Percentiles rank a stretch among this genome's conserved stretches.
These are phyloP conservation scores for Zoanthus gigantus DNA, from an alignment of 92 coral and sea anemone species.

Conservation along the genomic window DNA sequence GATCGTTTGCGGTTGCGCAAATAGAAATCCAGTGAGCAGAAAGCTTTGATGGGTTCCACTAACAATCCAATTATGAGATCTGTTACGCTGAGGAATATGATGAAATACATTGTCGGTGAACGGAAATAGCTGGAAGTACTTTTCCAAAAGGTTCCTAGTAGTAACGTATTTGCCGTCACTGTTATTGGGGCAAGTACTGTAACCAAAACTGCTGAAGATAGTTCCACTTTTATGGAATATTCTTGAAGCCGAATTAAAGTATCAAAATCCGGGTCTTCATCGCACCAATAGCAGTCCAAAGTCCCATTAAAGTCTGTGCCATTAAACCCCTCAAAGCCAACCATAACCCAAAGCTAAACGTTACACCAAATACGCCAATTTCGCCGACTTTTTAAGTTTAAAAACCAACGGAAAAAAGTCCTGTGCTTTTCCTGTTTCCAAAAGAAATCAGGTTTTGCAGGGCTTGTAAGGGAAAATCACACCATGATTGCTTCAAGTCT, in stretches of 20 bases:
- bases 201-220: slow-evolving; percentile 19
- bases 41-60: slow-evolving; percentile 39
- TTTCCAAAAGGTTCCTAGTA: slow-evolving; percentile 27
- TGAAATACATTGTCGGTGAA: slow-evolving; percentile 36
- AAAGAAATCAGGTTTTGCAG: neutral
- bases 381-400: neutral
- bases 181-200: slow-evolving; percentile 15
- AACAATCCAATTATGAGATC: neutral
- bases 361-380: neutral
- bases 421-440: neutral
- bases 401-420: neutral
- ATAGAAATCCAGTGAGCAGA: slow-evolving; percentile 42
- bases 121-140: slow-evolving; percentile 32
- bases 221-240: slow-evolving; percentile 20
- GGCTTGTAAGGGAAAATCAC: neutral
- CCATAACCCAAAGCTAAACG: neutral
- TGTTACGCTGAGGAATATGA: slow-evolving; percentile 26
- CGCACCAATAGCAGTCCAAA: neutral
- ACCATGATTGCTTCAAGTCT: neutral
- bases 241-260: neutral
- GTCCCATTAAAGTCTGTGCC: slow-evolving; percentile 3
- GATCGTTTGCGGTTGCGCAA: slow-evolving; percentile 22
- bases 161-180: slow-evolving; percentile 8
- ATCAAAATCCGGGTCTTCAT: neutral
- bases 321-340: neutral